Conservation (phyloP, 2,113 vertebrate genomes). For the Scortum barcoo region DNA sequence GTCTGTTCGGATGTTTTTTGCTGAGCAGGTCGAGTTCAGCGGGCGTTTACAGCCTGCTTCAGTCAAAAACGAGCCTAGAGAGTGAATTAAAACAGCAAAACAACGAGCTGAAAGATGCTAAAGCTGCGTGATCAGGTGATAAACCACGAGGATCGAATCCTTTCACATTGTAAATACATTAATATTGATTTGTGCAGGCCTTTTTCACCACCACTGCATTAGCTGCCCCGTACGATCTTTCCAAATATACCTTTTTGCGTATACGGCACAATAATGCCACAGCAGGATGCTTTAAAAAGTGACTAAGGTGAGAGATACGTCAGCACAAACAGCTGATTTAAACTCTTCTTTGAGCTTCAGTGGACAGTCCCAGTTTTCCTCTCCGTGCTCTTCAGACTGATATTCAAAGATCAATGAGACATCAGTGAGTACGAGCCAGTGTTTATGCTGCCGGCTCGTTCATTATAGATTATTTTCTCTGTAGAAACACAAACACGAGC, state of each 20-base stretch:
- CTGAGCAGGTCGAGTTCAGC: no score
- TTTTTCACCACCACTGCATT: conserved; percentile 1
- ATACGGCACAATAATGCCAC: not conserved
- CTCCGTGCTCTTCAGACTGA: not conserved
- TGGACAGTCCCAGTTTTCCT: not conserved
- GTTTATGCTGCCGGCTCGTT: not conserved
- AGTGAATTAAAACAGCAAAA: not conserved
- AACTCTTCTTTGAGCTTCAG: not conserved
- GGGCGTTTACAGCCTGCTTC: no score
- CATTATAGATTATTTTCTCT: not conserved
- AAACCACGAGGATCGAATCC: not conserved
- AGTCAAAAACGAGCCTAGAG: not conserved
- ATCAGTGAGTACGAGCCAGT: not conserved
- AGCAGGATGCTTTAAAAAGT: not conserved
- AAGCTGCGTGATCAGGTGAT: no score
- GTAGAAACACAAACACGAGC: not conserved
- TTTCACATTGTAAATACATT: not conserved
- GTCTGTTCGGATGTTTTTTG: no score
- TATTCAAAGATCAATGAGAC: not conserved
- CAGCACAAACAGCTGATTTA: conserved; percentile 4
- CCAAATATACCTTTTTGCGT: not conserved
- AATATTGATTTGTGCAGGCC: not conserved
- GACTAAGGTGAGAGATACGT: not conserved
- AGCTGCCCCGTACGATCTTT: not conserved
- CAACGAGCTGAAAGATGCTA: not conserved